These are phyloP conservation scores for Bellardia pandia DNA, from an alignment of 2,888 invertebrate species.

Conservation along the genomic window DNA sequence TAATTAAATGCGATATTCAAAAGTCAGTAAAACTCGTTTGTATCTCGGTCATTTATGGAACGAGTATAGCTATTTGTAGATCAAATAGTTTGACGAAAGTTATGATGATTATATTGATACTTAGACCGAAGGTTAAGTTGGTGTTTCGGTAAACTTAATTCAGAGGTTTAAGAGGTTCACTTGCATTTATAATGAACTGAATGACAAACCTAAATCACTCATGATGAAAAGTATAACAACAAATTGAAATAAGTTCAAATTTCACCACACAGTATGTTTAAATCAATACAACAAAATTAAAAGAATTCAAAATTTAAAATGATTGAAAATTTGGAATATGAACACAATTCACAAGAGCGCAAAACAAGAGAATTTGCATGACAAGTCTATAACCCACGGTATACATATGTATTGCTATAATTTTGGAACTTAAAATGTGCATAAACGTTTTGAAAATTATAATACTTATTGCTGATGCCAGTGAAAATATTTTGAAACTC, in stretches of 20 bases:
- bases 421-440: neutral
- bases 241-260: neutral
- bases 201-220: too few relatives aligned
- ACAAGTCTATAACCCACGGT: constrained; percentile 10
- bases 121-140: too few relatives aligned
- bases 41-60: too few relatives aligned
- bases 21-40: too few relatives aligned
- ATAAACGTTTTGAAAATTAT: neutral
- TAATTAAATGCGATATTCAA: too few relatives aligned
- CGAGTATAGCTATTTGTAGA: too few relatives aligned
- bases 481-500: constrained; percentile 6
- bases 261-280: constrained; percentile 24
- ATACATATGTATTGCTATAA: neutral
- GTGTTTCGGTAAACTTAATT: too few relatives aligned
- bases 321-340: neutral
- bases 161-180: too few relatives aligned
- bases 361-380: constrained; percentile 34
- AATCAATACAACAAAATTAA: neutral
- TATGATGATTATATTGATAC: too few relatives aligned
- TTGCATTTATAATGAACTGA: too few relatives aligned
- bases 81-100: too few relatives aligned
- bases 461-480: neutral
- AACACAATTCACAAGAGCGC: neutral
- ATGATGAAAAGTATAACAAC: too few relatives aligned
- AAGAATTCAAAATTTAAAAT: neutral